phyloP scores from a whole-genome alignment of 2,888 invertebrate species.

The Dolichopus griseipennis region DNA sequence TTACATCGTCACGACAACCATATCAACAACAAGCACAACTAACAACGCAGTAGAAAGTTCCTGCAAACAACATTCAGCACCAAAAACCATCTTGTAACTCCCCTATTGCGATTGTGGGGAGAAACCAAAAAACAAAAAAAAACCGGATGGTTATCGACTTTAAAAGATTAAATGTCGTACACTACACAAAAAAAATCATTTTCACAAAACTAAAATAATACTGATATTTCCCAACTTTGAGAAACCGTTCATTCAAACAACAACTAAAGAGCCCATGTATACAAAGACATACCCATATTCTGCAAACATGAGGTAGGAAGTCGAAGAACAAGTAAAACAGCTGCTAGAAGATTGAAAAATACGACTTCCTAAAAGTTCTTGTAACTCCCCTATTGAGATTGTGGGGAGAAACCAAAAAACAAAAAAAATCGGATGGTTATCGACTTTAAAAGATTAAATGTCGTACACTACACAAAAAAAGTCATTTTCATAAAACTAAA shows the following conservation, averaged over 20 bases:
- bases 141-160: no score
- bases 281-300: constrained; percentile 31
- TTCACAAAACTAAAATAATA: constrained; percentile 11
- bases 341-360: constrained; percentile 29
- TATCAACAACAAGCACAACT: no score
- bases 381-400: constrained; percentile 27
- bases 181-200: constrained; percentile 17
- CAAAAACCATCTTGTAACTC: constrained; percentile 28
- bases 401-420: constrained; percentile 23
- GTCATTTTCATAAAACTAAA: constrained; percentile 14
- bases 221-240: no score
- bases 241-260: constrained; percentile 28
- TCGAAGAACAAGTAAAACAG: constrained; percentile 31
- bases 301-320: no score
- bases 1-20: no score
- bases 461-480: constrained; percentile 17
- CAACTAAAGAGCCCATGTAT: constrained; percentile 24
- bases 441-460: constrained; percentile 20
- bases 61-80: no score
- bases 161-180: constrained; percentile 19
- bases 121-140: constrained; percentile 23
- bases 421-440: constrained; percentile 23
- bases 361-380: constrained; percentile 27
- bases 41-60: no score
- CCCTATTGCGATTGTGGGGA: constrained; percentile 26